A percentile compares a stretch with the other conserved stretches of the same genome.
Evolutionary conservation across 2,888 invertebrate species (phyloP).

Genomic region (Xestia c-nigrum): DNA sequence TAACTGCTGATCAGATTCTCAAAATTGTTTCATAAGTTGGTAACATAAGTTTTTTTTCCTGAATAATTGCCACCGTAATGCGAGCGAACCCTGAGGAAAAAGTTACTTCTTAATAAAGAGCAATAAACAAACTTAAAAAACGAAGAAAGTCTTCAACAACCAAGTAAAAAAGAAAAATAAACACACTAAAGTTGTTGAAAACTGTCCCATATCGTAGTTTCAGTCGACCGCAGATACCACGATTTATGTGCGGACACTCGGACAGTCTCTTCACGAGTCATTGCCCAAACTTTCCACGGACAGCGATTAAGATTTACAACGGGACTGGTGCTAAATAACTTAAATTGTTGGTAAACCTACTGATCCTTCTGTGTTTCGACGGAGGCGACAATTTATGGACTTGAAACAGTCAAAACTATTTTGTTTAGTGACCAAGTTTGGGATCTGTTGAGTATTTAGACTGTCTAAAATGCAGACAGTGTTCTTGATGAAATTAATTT

Average conservation of each 20-base stretch:
- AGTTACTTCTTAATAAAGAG: background rate
- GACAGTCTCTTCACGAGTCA: conserved; percentile 85
- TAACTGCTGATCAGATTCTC: background rate
- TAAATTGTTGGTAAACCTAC: conserved; percentile 82
- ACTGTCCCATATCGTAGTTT: conserved; percentile 51
- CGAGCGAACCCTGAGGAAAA: background rate
- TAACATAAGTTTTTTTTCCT: background rate
- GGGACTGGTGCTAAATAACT: conserved; percentile 84
- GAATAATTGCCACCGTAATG: background rate
- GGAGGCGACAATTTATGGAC: conserved; percentile 63
- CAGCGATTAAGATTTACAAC: conserved; percentile 88
- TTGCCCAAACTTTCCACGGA: conserved; percentile 82
- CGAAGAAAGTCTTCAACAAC: background rate
- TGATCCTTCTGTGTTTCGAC: conserved; percentile 63
- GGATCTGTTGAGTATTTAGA: conserved; percentile 43
- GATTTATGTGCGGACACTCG: conserved; percentile 84
- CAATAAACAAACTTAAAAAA: background rate
- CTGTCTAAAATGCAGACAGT: conserved; percentile 27
- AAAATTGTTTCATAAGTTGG: background rate
- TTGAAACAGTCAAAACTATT: conserved; percentile 61
- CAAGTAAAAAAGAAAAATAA: conserved; percentile 21
- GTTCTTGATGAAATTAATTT: conserved; percentile 27
- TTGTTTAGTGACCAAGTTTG: conserved; percentile 62
- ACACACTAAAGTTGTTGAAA: conserved; percentile 55
- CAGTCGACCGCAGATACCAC: conserved; percentile 67